Base-by-base conservation (phyloP, 2,113 vertebrate species). In the Cochlearius cochlearius region DNA sequence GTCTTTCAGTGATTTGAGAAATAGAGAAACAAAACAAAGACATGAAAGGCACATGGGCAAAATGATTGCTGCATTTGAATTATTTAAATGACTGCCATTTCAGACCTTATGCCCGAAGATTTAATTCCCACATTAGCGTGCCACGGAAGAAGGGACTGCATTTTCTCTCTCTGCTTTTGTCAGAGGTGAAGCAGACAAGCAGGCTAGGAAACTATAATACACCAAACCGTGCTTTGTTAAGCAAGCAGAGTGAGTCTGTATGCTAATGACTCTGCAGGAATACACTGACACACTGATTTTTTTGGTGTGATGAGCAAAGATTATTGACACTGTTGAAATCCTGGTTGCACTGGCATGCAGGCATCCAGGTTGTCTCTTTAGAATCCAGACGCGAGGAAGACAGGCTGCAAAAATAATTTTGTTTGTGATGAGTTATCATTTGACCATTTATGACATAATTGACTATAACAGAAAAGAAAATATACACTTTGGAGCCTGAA, bases 261-360 rank as follows among this genome's bases (percentile, higher is more conserved):
- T 98, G 98, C 95, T 98, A 98, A 98, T 97, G 94, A 98, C 96
- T 86, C 97, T 93, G 96, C 96, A 95, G 96, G 97, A 97, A 91
- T 84, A 98, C 95, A 96, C 90, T 74, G 94, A 95, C 96, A 96
- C 93, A 73, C 96, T 87, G 96, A 88, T 96, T 97, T 96, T 94
- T 97, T 95, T 92, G 83, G 96, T 97, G 86, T 88, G 97, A 97
- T 83, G 97, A 97, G 97, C 96, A 97, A 96, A 97, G 97, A 97
- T 96, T 98, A 97, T 77, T 97, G 98, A 98, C 97, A 97, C 95
- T 96, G 97, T 95, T 97, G 97, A 98, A 98, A 98, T 97, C 95
- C 96, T 94, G 96, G 96, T 97, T 98, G 95, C 90, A 90, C 94
- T 97, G 96, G 97, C 95, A 96, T 94, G 96, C 90, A 97, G 83